Base-by-base conservation (phyloP, 2,113 vertebrate genomes). In the Petaurus breviceps region DNA sequence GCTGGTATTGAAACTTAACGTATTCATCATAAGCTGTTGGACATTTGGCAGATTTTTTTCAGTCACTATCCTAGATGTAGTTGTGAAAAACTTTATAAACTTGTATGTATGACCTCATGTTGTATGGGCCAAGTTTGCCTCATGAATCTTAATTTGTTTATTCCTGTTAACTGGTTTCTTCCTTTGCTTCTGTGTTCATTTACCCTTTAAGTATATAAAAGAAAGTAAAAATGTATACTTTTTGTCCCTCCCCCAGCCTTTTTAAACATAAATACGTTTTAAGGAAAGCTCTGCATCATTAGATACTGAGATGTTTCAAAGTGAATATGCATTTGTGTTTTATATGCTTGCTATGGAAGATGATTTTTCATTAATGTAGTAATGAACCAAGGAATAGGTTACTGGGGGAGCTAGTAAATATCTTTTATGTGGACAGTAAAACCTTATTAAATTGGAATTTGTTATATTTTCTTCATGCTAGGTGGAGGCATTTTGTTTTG, bases 331-430 rank as follows among this genome's bases (percentile, higher is more conserved):
- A 90, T 94, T 96, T 90, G 92, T 94, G 52, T 84, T 94, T 52
- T 25, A 93, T 91, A 90, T 96, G 43, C 91, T 28, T 97, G 95
- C 77, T 31, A 16, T 93, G 84, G 89, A 89, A 57, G 94, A 31
- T 92, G 51, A 96, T 46, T 95, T 96, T 91, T 93, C 46, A 91
- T 97, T 93, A 91, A 90, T 53, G 53, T 61, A 95, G n/a, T 95
- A 93, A 47, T 51, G 51, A 92, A 93, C n/a, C 49, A 94, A 96
- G 49, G 96, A 95, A 53, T 90, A 46, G 51, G 22, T 68, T 95
- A 92, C 11, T 95, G 91, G 61, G 55, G 91, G 51, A 90, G 90
- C 94, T 37, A 31, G 14, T 92, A 57, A 93, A 95, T 43, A 51
- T 89, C n/a, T 4, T 93, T 5, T 89, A 92, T 51, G 90, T 95